Evolutionary conservation across 2,113 vertebrate genomes (phyloP).

Genomic region (Macrotis lagotis): DNA sequence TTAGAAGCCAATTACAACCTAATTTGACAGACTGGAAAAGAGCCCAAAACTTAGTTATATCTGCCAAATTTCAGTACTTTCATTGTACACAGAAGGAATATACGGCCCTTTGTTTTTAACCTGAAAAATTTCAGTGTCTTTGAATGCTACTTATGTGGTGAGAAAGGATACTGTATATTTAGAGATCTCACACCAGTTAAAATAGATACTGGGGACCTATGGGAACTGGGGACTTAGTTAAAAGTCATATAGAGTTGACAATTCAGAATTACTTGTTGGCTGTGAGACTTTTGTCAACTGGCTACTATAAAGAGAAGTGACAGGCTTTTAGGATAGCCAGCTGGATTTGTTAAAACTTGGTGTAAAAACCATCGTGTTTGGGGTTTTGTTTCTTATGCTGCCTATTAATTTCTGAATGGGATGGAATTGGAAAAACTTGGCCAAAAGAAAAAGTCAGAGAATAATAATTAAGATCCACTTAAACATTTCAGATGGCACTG

Average conservation of each 20-base stretch:
- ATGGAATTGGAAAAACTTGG: slow-evolving; percentile 4
- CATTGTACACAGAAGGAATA: slow-evolving; percentile 39
- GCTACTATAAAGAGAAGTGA: neutral
- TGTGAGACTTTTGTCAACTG: slow-evolving; percentile 7
- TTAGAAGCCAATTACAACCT: slow-evolving; percentile 3
- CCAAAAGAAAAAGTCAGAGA: neutral
- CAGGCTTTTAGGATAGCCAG: neutral
- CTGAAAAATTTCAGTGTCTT: slow-evolving; percentile 30
- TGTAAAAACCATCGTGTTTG: slow-evolving; percentile 33
- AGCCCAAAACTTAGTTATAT: slow-evolving; percentile 27
- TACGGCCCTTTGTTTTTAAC: slow-evolving; percentile 29
- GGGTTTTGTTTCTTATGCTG: neutral
- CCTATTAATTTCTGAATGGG: slow-evolving; percentile 11
- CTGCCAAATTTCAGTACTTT: slow-evolving; percentile 60
- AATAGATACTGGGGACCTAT: neutral
- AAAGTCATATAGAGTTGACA: neutral
- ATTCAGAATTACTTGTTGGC: slow-evolving; percentile 22
- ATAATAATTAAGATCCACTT: neutral
- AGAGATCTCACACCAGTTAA: neutral
- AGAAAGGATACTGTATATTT: neutral
- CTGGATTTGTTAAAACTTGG: slow-evolving; percentile 19
- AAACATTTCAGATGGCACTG: slow-evolving; percentile 1
- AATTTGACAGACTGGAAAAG: slow-evolving; percentile 50
- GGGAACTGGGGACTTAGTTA: slow-evolving; percentile 15
- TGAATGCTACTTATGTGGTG: neutral